phyloP scores from a whole-genome alignment of 2,888 invertebrate genomes.

The Amphimallon solstitiale region DNA sequence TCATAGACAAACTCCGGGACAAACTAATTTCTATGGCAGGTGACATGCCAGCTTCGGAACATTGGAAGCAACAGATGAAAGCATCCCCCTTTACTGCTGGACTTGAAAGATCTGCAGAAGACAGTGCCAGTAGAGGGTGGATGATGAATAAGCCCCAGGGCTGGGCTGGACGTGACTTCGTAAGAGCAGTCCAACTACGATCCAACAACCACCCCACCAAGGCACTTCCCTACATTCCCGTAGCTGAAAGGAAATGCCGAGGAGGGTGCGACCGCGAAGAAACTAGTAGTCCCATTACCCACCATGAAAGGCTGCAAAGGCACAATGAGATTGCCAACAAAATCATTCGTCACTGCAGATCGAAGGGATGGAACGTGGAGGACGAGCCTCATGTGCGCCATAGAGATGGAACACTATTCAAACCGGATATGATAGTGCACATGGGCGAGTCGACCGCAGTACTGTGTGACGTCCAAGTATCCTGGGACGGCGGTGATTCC shows the following conservation, averaged over 20 bases:
- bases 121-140: slow-evolving; percentile 44
- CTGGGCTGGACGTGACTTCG: slow-evolving; percentile 43
- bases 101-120: slow-evolving; percentile 37
- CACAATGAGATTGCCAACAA: slow-evolving; percentile 45
- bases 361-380: slow-evolving; percentile 35
- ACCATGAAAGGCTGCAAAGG: slow-evolving; percentile 37
- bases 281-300: slow-evolving; percentile 32
- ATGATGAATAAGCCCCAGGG: slow-evolving; percentile 34
- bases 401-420: slow-evolving; percentile 43
- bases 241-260: slow-evolving; percentile 29
- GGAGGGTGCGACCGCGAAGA: slow-evolving; percentile 37
- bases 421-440: slow-evolving; percentile 45
- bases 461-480: slow-evolving; percentile 37
- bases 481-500: slow-evolving; percentile 40
- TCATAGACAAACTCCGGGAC: background rate
- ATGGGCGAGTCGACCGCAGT: background rate
- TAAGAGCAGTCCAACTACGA: slow-evolving; percentile 39
- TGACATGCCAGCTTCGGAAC: background rate
- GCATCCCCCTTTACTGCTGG: slow-evolving; percentile 26
- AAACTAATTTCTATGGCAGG: slow-evolving; percentile 16
- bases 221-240: too few relatives aligned
- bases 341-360: slow-evolving; percentile 37
- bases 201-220: slow-evolving; percentile 37
- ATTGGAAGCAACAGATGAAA: slow-evolving; percentile 26
- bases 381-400: slow-evolving; percentile 47